Evolutionary conservation across 2,113 vertebrate species (phyloP).

Genomic region (Catharus bicknelli): DNA sequence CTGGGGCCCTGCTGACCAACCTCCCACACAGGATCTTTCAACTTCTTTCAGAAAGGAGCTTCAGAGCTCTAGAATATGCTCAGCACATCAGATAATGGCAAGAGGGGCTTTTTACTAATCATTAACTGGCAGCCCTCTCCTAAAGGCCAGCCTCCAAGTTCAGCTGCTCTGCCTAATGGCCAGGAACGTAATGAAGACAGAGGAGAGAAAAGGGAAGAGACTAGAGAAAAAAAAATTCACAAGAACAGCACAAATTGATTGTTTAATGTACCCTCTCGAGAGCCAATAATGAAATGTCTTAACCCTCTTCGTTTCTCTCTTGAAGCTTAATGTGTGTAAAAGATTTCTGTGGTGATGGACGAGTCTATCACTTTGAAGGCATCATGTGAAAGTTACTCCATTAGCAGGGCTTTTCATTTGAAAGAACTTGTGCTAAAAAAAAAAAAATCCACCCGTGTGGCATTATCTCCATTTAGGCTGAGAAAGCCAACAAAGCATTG

Average conservation of each 20-base stretch:
- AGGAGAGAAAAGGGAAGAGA: slow-evolving; percentile 50
- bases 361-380: slow-evolving; percentile 68
- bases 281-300: slow-evolving; percentile 61
- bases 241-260: slow-evolving; percentile 52
- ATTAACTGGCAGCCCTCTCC: slow-evolving; percentile 50
- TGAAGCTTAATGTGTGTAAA: slow-evolving; percentile 63
- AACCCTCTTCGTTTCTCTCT: slow-evolving; percentile 58
- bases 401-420: slow-evolving; percentile 61
- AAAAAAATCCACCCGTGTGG: slow-evolving; percentile 3
- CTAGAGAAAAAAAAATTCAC: slow-evolving; percentile 28
- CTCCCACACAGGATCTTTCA: background rate
- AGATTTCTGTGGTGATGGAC: slow-evolving; percentile 58
- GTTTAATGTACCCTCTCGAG: slow-evolving; percentile 70
- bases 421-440: slow-evolving; percentile 38
- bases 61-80: slow-evolving; percentile 25
- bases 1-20: background rate
- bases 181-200: slow-evolving; percentile 57
- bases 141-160: slow-evolving; percentile 48
- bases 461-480: slow-evolving; percentile 63
- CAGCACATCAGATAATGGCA: slow-evolving; percentile 46
- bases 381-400: slow-evolving; percentile 59
- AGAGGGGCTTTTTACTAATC: slow-evolving; percentile 58
- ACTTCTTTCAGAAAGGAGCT: slow-evolving; percentile 11
- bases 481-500: slow-evolving; percentile 53
- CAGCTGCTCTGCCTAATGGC: slow-evolving; percentile 52